Evolutionary conservation across 1,140 invertebrate genomes (phyloP).

Genomic region (Globodera ellingtonae): DNA sequence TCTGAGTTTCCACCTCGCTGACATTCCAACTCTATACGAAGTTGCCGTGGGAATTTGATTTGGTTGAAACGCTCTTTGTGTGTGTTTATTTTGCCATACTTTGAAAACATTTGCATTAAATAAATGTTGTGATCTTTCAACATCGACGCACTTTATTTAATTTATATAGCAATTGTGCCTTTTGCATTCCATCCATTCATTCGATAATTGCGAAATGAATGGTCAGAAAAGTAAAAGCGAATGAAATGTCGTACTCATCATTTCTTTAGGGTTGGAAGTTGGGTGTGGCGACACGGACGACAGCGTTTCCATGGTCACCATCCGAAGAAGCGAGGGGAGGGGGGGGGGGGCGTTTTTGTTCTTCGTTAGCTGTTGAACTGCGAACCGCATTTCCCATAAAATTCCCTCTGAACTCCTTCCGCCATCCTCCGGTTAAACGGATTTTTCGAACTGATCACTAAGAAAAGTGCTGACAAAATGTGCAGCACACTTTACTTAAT

Average conservation of each 20-base stretch:
- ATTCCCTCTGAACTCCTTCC: not conserved
- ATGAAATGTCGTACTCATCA: not conserved
- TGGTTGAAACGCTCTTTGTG: not conserved
- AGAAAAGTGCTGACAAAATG: no score
- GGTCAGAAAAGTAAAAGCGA: not conserved
- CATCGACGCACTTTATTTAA: no score
- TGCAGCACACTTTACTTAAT: no score
- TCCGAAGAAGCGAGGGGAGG: not conserved
- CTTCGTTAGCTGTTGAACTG: not conserved
- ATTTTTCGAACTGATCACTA: no score
- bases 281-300: not conserved
- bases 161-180: not conserved
- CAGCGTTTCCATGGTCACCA: conserved; percentile 15
- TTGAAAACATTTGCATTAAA: no score
- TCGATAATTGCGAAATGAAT: not conserved
- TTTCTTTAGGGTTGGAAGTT: not conserved
- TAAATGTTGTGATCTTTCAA: no score
- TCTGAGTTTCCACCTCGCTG: conserved; percentile 11
- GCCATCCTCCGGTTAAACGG: not conserved
- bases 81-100: conserved; percentile 3
- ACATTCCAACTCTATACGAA: conserved; percentile 2
- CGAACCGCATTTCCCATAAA: not conserved
- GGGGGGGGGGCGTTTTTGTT: not conserved
- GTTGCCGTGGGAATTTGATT: not conserved
- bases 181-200: not conserved